Evolutionary conservation across 2,797 vertebrate genomes (phyloP).

Genomic region (Pachyuromys duprasi): DNA sequence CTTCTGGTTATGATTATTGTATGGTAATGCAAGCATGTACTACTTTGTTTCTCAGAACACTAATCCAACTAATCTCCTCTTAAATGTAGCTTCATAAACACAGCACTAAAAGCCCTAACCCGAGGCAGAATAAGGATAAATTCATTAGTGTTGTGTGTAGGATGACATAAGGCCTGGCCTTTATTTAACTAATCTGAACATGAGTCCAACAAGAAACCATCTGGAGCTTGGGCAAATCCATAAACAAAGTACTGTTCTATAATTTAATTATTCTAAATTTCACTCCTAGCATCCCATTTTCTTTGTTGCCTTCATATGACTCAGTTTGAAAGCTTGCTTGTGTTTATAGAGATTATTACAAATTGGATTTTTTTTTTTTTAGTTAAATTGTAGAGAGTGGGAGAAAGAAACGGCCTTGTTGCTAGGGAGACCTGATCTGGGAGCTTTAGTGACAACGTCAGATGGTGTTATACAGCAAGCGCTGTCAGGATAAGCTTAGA

Average conservation of each 20-base stretch:
- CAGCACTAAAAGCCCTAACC: conserved; percentile 55
- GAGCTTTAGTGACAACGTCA: conserved; percentile 82
- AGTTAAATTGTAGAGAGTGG: conserved; percentile 65
- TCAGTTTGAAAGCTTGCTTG: conserved; percentile 69
- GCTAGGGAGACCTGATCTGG: conserved; percentile 85
- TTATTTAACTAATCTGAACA: conserved; percentile 89
- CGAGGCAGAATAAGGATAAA: conserved; percentile 73
- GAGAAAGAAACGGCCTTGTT: conserved; percentile 79
- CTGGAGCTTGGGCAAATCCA: conserved; percentile 80
- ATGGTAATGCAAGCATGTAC: not conserved
- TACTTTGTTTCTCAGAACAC: conserved; percentile 57
- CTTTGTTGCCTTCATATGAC: conserved; percentile 67
- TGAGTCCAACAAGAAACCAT: conserved; percentile 85
- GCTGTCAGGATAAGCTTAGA: conserved; percentile 66
- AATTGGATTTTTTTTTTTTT: conserved; percentile 63
- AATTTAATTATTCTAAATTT: conserved; percentile 83
- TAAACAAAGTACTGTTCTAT: conserved; percentile 70
- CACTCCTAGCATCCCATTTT: conserved; percentile 77
- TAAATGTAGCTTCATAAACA: conserved; percentile 53
- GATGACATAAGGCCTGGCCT: conserved; percentile 81
- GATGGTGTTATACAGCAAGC: conserved; percentile 64
- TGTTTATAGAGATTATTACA: conserved; percentile 24
- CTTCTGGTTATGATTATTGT: conserved; percentile 31
- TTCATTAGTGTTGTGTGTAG: conserved; percentile 71
- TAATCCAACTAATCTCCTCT: conserved; percentile 60